Percentiles rank a stretch among this genome's conserved stretches.
These are phyloP conservation scores for Thymelicus acteon DNA, from an alignment of 2,888 invertebrate genomes.

Conservation along the genomic window DNA sequence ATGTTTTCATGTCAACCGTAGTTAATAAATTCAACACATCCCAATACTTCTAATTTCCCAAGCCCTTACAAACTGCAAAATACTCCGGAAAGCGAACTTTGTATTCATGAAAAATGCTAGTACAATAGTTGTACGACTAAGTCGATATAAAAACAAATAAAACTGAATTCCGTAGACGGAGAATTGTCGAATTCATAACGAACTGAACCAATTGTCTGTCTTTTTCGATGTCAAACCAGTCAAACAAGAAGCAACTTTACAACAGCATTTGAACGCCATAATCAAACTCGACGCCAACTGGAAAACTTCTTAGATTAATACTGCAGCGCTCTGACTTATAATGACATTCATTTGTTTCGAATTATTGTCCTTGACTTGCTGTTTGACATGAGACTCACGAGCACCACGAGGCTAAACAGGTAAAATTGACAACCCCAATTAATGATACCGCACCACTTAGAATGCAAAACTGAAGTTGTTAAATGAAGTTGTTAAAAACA, in stretches of 20 bases:
- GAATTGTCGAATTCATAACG: conserved; percentile 8
- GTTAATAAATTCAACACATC: too few relatives aligned
- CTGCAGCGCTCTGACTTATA: not conserved
- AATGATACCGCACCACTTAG: too few relatives aligned
- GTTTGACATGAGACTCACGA: too few relatives aligned
- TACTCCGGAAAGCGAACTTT: not conserved
- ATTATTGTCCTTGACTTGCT: not conserved
- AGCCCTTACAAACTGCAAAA: not conserved
- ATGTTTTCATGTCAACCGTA: too few relatives aligned
- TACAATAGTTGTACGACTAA: too few relatives aligned
- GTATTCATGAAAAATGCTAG: too few relatives aligned
- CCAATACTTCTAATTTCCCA: too few relatives aligned
- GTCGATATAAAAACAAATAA: not conserved
- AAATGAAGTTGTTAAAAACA: too few relatives aligned
- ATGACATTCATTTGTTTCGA: not conserved
- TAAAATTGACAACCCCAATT: too few relatives aligned
- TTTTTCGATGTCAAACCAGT: not conserved
- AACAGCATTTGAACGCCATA: conserved; percentile 4
- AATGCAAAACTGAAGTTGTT: too few relatives aligned
- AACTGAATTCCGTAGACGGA: not conserved
- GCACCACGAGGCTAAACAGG: too few relatives aligned
- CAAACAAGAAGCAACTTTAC: not conserved
- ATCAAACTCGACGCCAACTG: conserved; percentile 15
- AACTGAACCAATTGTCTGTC: conserved; percentile 1
- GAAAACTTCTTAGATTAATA: conserved; percentile 10